phyloP scores from a whole-genome alignment of 2,888 invertebrate genomes.

The Ethmia dodecea region DNA sequence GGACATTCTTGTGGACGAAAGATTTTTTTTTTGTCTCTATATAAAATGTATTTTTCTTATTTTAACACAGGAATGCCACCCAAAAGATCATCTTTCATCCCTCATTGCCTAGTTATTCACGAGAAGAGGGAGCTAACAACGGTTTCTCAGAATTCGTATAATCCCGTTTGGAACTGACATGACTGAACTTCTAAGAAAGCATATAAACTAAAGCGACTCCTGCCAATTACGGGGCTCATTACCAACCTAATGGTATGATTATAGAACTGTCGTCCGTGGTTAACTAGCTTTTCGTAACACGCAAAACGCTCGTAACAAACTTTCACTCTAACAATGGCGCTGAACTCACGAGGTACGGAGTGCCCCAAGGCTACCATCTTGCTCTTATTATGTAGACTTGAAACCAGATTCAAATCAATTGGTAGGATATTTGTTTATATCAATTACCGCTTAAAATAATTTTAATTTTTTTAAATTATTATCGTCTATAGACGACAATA shows the following conservation, averaged over 20 bases:
- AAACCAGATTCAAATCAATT: too few relatives aligned
- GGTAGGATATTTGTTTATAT: too few relatives aligned
- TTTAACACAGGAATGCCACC: too few relatives aligned
- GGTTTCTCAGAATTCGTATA: background rate
- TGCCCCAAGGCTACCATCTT: background rate
- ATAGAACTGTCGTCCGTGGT: constrained; percentile 28
- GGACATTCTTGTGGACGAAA: constrained; percentile 41
- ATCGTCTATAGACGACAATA: too few relatives aligned
- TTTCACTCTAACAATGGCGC: constrained; percentile 67
- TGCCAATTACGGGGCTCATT: constrained; percentile 7
- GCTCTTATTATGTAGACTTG: too few relatives aligned
- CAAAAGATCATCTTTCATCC: too few relatives aligned
- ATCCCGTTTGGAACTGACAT: background rate
- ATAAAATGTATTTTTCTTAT: background rate
- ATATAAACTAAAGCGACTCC: background rate
- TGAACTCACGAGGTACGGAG: constrained; percentile 31
- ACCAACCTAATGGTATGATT: constrained; percentile 11
- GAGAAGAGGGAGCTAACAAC: background rate
- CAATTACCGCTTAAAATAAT: too few relatives aligned
- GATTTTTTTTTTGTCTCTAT: background rate
- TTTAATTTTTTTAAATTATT: too few relatives aligned
- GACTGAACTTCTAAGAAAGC: background rate
- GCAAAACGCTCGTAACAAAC: constrained; percentile 57
- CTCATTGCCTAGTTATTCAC: background rate
- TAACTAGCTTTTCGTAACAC: constrained; percentile 56